phyloP scores from a whole-genome alignment of 2,797 vertebrate genomes.

The Brachymystax lenok region DNA sequence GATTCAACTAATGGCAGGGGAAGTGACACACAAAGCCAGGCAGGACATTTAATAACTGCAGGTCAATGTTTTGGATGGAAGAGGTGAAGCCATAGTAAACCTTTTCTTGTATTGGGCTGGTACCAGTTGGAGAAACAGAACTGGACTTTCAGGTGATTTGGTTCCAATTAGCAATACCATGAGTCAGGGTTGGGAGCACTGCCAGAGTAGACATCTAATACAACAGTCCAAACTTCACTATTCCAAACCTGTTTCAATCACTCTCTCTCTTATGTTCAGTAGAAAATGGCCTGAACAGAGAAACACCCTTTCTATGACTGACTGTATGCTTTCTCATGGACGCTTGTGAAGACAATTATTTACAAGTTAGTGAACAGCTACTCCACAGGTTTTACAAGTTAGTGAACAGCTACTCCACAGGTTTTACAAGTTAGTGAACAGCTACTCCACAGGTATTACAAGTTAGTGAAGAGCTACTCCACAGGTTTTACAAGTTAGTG shows the following conservation, averaged over 20 bases:
- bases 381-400: not conserved
- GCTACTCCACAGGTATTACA: not conserved
- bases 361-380: not conserved
- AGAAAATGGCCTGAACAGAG: not conserved
- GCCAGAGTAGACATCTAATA: not conserved
- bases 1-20: constrained; percentile 11
- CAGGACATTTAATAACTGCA: constrained; percentile 25
- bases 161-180: not conserved
- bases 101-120: not conserved
- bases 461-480: not conserved
- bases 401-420: not conserved
- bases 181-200: not conserved
- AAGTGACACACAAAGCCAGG: constrained; percentile 27
- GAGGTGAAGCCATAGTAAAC: not conserved
- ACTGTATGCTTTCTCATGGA: not conserved
- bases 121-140: constrained; percentile 5
- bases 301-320: not conserved
- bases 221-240: not conserved
- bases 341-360: not conserved
- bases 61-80: constrained; percentile 12
- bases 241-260: not conserved
- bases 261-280: constrained; percentile 8
- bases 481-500: too few relatives aligned
- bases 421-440: not conserved
- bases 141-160: not conserved